Conservation (phyloP, 2,888 invertebrate species). For the Agonopterix heracliana region DNA sequence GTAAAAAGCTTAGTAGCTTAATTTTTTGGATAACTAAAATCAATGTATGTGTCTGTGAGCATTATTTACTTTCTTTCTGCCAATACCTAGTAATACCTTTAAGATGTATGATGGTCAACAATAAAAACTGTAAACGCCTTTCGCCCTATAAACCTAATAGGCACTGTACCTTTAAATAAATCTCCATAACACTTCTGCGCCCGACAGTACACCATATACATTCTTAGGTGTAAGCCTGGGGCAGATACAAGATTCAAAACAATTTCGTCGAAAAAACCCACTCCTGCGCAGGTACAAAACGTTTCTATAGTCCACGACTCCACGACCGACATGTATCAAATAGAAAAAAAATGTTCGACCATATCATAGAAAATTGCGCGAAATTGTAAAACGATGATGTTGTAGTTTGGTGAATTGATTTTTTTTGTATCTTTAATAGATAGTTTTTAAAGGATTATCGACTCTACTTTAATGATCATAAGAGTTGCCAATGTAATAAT, state of each 20-base stretch:
- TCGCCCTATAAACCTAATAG: no score
- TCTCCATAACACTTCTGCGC: no score
- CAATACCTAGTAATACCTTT: no score
- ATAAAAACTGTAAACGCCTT: no score
- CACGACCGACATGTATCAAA: slow-evolving; percentile 35
- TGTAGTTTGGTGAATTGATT: slow-evolving; percentile 23
- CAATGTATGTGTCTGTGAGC: no score
- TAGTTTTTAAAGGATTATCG: neutral
- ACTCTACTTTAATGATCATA: no score
- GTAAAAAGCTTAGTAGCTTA: no score
- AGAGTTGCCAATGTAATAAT: no score
- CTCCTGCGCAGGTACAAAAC: slow-evolving; percentile 42
- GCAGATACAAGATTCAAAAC: slow-evolving; percentile 29
- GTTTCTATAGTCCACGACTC: slow-evolving; percentile 34
- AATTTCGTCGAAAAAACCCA: slow-evolving; percentile 27
- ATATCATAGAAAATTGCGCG: slow-evolving; percentile 36
- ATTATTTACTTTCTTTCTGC: no score
- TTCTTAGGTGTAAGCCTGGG: slow-evolving; percentile 37
- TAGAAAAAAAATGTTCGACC: slow-evolving; percentile 11
- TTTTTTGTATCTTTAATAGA: slow-evolving; percentile 12
- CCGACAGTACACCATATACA: slow-evolving; percentile 22
- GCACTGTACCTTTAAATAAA: no score
- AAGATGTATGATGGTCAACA: no score
- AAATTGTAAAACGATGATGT: slow-evolving; percentile 44
- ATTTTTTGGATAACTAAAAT: no score